Evolutionary conservation across 2,888 invertebrate species (phyloP).

Genomic region (Mythimna pallens): DNA sequence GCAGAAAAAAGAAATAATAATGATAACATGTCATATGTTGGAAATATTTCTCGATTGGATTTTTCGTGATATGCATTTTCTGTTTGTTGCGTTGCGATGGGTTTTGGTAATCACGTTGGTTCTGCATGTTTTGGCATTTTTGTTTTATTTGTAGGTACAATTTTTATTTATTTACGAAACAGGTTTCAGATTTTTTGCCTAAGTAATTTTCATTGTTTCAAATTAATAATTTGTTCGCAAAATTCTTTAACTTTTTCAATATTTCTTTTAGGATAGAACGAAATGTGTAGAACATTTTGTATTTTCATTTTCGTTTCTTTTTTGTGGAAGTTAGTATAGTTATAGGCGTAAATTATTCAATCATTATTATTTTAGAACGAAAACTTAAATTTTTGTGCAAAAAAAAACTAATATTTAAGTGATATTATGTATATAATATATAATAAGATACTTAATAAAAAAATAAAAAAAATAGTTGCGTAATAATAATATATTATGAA

Average conservation of each 20-base stretch:
- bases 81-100: slow-evolving; percentile 8
- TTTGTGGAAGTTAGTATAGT: too few species aligned
- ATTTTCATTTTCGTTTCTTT: too few species aligned
- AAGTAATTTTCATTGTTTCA: neutral
- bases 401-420: neutral
- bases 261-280: too few species aligned
- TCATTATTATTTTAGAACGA: neutral
- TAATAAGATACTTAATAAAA: too few species aligned
- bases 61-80: slow-evolving; percentile 68
- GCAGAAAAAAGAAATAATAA: slow-evolving; percentile 73
- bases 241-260: too few species aligned
- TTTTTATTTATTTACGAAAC: too few species aligned
- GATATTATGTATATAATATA: too few species aligned
- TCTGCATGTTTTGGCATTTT: neutral
- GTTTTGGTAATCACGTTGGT: slow-evolving; percentile 53
- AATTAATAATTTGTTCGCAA: neutral
- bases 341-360: neutral
- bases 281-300: too few species aligned
- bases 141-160: neutral
- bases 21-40: slow-evolving; percentile 75
- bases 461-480: too few species aligned
- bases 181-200: too few species aligned
- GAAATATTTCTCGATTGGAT: slow-evolving; percentile 81
- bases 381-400: neutral
- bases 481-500: neutral